Percentiles rank a stretch among this genome's conserved stretches.
Conservation (phyloP, 1,140 invertebrate species). For the Aradophagus sp. region DNA sequence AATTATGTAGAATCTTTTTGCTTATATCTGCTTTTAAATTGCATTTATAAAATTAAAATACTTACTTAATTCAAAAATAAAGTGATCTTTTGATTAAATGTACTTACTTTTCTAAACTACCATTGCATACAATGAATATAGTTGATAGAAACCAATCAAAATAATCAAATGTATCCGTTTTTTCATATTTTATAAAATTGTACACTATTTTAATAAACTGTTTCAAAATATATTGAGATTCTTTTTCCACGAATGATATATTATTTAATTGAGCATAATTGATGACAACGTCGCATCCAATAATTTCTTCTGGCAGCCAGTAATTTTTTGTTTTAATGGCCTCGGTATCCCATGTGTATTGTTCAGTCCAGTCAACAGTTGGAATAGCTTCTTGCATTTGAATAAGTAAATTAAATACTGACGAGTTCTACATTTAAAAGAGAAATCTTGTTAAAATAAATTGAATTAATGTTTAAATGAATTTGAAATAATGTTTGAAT, state of each 20-base stretch:
- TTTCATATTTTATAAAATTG: constrained; percentile 66
- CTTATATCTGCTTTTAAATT: too few species aligned
- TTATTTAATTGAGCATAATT: constrained; percentile 64
- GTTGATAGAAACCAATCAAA: constrained; percentile 73
- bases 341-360: constrained; percentile 65
- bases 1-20: too few species aligned
- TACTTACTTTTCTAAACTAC: constrained; percentile 65
- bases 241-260: constrained; percentile 44
- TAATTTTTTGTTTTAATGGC: constrained; percentile 53
- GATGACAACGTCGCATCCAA: constrained; percentile 64
- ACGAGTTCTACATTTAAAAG: constrained; percentile 11
- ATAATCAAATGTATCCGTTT: constrained; percentile 58
- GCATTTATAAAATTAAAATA: too few species aligned
- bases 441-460: neutral
- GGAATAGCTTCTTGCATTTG: constrained; percentile 72
- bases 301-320: constrained; percentile 67
- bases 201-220: constrained; percentile 65
- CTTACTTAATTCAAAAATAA: too few species aligned
- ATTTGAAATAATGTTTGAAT: too few species aligned
- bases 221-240: constrained; percentile 62
- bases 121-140: constrained; percentile 68
- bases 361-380: constrained; percentile 66
- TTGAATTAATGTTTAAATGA: too few species aligned
- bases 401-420: constrained; percentile 64
- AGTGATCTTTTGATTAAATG: neutral